Conservation (phyloP, 2,888 invertebrate species). For the Marronus borbonicus region DNA sequence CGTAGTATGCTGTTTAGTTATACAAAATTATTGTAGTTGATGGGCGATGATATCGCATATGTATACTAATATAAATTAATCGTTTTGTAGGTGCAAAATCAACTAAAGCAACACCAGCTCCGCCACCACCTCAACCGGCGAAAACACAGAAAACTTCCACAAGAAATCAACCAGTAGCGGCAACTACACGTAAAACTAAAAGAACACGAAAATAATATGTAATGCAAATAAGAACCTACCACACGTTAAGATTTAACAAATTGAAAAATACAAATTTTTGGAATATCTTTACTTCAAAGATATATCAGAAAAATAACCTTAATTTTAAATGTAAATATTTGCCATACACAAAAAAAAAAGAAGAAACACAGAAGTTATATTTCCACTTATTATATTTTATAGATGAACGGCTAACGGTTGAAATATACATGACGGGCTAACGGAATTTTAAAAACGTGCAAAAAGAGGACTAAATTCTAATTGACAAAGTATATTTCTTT, state of each 20-base stretch:
- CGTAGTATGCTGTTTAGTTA: too few relatives aligned
- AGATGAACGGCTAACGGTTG: background rate
- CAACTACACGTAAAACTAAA: constrained; percentile 55
- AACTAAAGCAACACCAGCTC: constrained; percentile 50
- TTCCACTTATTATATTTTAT: constrained; percentile 42
- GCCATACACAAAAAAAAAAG: constrained; percentile 40
- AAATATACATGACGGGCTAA: constrained; percentile 1
- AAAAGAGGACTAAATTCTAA: constrained; percentile 1
- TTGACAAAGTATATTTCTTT: background rate
- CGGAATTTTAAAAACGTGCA: background rate
- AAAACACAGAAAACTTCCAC: constrained; percentile 35
- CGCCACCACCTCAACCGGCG: constrained; percentile 25
- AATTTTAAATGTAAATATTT: constrained; percentile 50
- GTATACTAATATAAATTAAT: constrained; percentile 4
- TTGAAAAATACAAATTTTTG: constrained; percentile 48
- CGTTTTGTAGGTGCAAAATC: constrained; percentile 53
- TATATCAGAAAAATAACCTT: constrained; percentile 40
- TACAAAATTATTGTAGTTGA: too few relatives aligned
- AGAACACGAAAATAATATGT: constrained; percentile 56
- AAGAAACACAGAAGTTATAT: constrained; percentile 41
- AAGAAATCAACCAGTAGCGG: constrained; percentile 31
- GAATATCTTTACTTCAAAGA: constrained; percentile 44
- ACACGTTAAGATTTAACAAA: constrained; percentile 41
- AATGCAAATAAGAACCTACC: constrained; percentile 31
- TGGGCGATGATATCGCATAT: background rate